phyloP scores from a whole-genome alignment of 2,797 vertebrate genomes.

The Tolypeutes matacus region DNA sequence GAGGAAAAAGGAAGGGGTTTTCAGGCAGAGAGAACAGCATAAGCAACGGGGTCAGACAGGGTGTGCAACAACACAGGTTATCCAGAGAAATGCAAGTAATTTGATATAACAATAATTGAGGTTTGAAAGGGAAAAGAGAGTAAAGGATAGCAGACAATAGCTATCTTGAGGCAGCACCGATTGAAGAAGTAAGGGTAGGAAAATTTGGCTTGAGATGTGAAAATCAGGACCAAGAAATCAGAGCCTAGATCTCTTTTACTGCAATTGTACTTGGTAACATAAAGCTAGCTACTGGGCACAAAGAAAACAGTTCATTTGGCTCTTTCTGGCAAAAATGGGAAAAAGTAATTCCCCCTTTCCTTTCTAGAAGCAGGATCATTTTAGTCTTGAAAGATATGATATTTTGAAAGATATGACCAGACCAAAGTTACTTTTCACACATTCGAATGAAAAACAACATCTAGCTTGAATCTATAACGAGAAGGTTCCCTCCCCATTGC shows the following conservation, averaged over 20 bases:
- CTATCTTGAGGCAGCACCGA: neutral
- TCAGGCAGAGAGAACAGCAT: neutral
- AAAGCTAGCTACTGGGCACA: neutral
- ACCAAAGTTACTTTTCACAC: neutral
- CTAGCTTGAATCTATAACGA: neutral
- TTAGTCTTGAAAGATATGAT: neutral
- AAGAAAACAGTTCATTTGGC: neutral
- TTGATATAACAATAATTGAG: neutral
- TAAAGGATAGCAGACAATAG: neutral
- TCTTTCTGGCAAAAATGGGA: neutral
- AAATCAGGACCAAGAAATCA: neutral
- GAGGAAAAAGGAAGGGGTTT: neutral
- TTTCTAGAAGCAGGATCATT: neutral
- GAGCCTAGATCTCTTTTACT: neutral
- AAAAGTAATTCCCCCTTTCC: neutral
- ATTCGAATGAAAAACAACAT: neutral
- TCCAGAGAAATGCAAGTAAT: neutral
- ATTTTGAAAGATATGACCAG: neutral
- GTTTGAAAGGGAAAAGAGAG: neutral
- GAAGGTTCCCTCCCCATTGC: neutral
- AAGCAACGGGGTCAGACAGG: neutral
- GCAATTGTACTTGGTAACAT: neutral
- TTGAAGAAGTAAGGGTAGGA: neutral
- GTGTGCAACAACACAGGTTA: neutral
- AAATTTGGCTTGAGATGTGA: neutral